Evolutionary conservation across 2,113 vertebrate genomes (phyloP), one percentile per base, ranked within the genome.

Genomic region (Eolophus roseicapilla): DNA sequence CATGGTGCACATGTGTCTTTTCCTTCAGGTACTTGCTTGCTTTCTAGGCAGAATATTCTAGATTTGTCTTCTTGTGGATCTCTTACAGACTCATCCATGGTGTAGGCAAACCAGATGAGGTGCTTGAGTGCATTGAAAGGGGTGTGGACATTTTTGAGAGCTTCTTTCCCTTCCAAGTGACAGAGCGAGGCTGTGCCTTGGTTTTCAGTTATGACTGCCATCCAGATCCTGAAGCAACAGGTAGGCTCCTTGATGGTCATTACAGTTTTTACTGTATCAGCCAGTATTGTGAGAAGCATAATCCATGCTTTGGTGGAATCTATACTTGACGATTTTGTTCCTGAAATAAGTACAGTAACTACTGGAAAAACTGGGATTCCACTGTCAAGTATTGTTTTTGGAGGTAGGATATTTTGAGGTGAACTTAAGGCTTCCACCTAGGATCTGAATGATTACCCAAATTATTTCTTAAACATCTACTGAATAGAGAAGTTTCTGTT

Each of bases 61-160:
- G 12, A 44, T 70, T 60, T 85, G 11, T 68, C 23, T 9, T 92
- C 70, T 55, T 86, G 7, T 82, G 15, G 88, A 25, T 84, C 70
- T 97, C 69, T 93, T 95, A 29, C 97, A 99, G 99, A 94, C 96
- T 99, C 83, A 97, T 99, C 86, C 98, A 98, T 69, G 99, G 99
- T 10, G 81, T 99, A 21, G 99, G 99, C 37, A 97, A 93, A 60
- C 99, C 99, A 13, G 99, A 99, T 82, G 98, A 99, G 88, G 98
- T 99, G 50, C 95, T 99, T 7, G 98, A 98, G 18, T 99, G 98
- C 76, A 97, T 99, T 81, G 98, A 99, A 95, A 98, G 98, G 20
- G 99, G 99, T 29, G 98, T 99, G 92, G 99, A 99, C 95, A 97
- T 99, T 84, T 99, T 99, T 95, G 99, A 99, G 97, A 98, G 99